phyloP scores from a whole-genome alignment of 1,140 invertebrate species.

The Drepana arcuata region DNA sequence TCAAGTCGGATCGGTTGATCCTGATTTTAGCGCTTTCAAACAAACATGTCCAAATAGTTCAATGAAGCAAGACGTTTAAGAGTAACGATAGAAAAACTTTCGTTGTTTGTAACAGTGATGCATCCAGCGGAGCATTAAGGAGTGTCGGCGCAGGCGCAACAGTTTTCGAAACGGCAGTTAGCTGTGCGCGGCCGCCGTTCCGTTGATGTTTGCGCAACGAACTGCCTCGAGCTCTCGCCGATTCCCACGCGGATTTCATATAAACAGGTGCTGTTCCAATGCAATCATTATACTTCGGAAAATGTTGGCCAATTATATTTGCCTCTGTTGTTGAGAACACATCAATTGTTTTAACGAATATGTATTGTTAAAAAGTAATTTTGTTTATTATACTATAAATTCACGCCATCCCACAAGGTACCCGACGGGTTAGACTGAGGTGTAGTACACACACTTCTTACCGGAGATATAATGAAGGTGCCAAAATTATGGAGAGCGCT shows the following conservation, averaged over 20 bases:
- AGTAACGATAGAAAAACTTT: conserved; percentile 8
- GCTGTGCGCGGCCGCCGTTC: conserved; percentile 15
- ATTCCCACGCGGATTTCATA: conserved; percentile 67
- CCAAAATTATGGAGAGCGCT: no score
- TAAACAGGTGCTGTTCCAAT: conserved; percentile 42
- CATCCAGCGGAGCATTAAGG: conserved; percentile 14
- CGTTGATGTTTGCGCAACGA: conserved; percentile 41
- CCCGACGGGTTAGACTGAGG: no score
- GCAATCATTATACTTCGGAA: conserved; percentile 30
- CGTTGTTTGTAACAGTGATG: conserved; percentile 12
- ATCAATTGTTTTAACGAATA: neutral
- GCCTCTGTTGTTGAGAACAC: neutral
- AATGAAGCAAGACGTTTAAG: conserved; percentile 2
- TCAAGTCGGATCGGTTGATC: no score
- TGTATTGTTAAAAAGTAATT: no score
- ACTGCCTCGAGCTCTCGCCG: conserved; percentile 22
- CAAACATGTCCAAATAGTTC: no score
- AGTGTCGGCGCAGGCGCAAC: conserved; percentile 13
- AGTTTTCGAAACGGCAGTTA: conserved; percentile 40
- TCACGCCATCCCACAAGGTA: no score
- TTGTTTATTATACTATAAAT: no score
- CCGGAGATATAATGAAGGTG: no score
- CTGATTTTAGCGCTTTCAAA: no score
- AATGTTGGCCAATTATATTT: conserved; percentile 27
- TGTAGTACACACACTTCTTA: no score